Evolutionary conservation across 2,888 invertebrate species (phyloP), one percentile per base, ranked within the genome.

Genomic region (Melitaea athalia): DNA sequence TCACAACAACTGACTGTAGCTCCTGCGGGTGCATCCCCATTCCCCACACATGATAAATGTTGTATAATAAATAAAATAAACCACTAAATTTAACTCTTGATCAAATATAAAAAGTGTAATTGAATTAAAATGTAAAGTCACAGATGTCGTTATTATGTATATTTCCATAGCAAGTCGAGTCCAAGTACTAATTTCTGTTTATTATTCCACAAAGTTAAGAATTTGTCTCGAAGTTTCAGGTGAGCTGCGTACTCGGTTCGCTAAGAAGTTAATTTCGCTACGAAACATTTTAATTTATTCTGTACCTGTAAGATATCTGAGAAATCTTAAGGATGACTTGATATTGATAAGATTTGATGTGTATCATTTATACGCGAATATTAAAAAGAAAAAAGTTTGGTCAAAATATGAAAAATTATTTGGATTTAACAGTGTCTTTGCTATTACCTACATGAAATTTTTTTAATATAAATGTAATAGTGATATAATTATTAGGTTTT

Each of bases 191-290:
- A 70, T 71, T 71, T 67, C 64, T 67, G 68, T 52, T 71, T 63
- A 71, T 67, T 69, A 72, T 71, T 71, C 72, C 72, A 65, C 52
- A 60, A 70, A 72, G 69, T 72, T 71, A 49, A 55, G 31, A 66
- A 68, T 55, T 62, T 67, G 45, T 55, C 64, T 31, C 53, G 11
- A 69, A 71, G 67, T 71, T 71, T 68, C 63, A 57, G 67, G 65
- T 47, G 67, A 71, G 65, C 69, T 73, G 62, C 59, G 61, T 47
- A 68, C 63, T 63, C 45, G 52, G 61, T 70, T 33, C 53, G 59
- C n/a, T 66, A 43, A 49, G 47, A n/a, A 55, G 49, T 60, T 67
- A 67, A 69, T 63, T 61, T 42, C 42, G 49, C 47, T 49, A 55
- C 14, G 17, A 33, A 43, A 60, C 45, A 43, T 50, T n/a, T 63